Evolutionary conservation across 2,888 invertebrate genomes (phyloP).

Genomic region (Chrysodeixis includens): DNA sequence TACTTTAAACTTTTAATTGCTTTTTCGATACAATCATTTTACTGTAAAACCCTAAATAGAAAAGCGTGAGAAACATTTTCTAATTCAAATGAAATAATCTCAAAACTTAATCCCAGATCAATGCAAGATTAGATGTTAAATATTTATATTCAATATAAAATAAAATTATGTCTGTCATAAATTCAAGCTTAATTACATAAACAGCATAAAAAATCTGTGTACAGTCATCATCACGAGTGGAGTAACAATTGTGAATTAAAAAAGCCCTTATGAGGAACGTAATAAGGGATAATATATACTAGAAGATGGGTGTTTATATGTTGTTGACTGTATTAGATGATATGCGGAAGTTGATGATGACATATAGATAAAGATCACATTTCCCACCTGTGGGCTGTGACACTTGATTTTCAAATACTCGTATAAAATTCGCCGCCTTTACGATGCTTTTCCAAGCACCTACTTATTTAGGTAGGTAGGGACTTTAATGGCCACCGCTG

Average conservation of each 20-base stretch:
- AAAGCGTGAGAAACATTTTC: conserved; percentile 48
- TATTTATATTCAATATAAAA: conserved; percentile 41
- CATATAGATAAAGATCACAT: conserved; percentile 51
- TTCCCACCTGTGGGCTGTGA: conserved; percentile 31
- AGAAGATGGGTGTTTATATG: neutral
- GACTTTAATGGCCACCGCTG: conserved; percentile 38
- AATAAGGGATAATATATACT: neutral
- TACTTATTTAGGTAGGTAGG: conserved; percentile 8
- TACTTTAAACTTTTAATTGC: no score
- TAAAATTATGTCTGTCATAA: conserved; percentile 34
- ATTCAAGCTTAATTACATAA: conserved; percentile 42
- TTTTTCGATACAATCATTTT: neutral
- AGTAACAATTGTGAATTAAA: neutral
- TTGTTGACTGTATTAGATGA: conserved; percentile 25
- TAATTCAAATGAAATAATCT: conserved; percentile 15
- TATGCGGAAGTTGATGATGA: conserved; percentile 49
- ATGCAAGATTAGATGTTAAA: conserved; percentile 33
- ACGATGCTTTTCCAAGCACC: conserved; percentile 26
- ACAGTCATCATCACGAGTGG: neutral
- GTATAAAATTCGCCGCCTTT: conserved; percentile 29
- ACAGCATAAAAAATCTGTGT: conserved; percentile 25
- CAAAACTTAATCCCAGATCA: conserved; percentile 26
- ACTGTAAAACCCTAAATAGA: neutral
- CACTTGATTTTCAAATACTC: conserved; percentile 42
- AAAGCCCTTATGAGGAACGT: neutral